A percentile compares a stretch with the other conserved stretches of the same genome.
phyloP scores from a whole-genome alignment of 2,113 vertebrate genomes.

The Nestor notabilis region DNA sequence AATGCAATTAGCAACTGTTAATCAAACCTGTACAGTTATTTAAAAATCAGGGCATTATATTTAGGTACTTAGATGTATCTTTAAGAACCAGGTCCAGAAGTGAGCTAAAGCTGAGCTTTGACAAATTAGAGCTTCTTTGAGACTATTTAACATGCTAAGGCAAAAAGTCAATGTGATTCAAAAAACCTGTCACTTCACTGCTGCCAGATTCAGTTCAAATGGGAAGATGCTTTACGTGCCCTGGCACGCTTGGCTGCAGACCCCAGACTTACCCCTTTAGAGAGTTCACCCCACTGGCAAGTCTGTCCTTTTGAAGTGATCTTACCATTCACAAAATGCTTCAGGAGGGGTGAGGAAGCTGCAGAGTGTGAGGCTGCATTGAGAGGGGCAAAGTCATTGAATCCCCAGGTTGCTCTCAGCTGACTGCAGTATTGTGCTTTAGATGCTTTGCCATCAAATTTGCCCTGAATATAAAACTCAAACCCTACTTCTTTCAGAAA shows the following conservation, averaged over 20 bases:
- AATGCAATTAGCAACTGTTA: not conserved
- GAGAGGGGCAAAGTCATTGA: not conserved
- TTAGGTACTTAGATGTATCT: not conserved
- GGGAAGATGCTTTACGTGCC: not conserved
- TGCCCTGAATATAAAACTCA: not conserved
- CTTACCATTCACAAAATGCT: accelerated
- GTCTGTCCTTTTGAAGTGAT: not conserved
- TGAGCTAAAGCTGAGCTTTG: not conserved
- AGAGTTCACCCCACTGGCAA: not conserved
- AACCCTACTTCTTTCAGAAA: not conserved
- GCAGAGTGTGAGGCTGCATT: not conserved
- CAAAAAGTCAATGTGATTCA: accelerated
- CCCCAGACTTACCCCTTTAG: not conserved
- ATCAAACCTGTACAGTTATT: not conserved
- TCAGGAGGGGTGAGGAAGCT: not conserved
- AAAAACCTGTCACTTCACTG: not conserved
- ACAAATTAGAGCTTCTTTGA: not conserved
- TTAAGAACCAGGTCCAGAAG: not conserved
- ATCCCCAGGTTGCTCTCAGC: not conserved
- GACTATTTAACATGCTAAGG: not conserved
- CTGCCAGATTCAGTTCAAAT: not conserved
- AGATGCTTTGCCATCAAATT: not conserved
- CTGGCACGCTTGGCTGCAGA: accelerated
- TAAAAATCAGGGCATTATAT: not conserved
- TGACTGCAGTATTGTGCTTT: not conserved